These are phyloP conservation scores for Crocidura indochinensis DNA, from an alignment of 2,797 vertebrate species.

Conservation along the genomic window DNA sequence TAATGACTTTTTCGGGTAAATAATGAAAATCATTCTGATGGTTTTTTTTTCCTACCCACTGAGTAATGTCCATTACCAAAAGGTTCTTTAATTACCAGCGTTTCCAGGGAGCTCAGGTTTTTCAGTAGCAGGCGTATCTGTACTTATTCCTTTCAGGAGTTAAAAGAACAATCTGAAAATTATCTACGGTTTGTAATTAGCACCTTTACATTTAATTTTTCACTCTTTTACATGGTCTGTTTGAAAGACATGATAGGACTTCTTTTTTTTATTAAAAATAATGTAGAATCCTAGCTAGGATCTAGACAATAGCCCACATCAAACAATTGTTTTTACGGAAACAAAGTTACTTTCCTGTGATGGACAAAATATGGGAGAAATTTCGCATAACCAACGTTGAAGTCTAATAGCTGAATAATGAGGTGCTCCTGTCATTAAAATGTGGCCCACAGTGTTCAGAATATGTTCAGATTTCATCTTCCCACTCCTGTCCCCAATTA, in stretches of 20 bases:
- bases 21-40: slow-evolving; percentile 54
- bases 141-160: slow-evolving; percentile 81
- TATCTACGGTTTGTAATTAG: slow-evolving; percentile 74
- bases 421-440: slow-evolving; percentile 37
- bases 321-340: slow-evolving; percentile 16
- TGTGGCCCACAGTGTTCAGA: neutral
- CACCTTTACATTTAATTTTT: slow-evolving; percentile 72
- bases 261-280: neutral
- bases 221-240: slow-evolving; percentile 60
- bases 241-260: slow-evolving; percentile 69
- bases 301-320: slow-evolving; percentile 24
- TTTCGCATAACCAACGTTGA: slow-evolving; percentile 7
- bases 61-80: slow-evolving; percentile 72
- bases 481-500: neutral
- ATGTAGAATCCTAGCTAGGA: neutral
- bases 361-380: neutral
- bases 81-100: slow-evolving; percentile 70
- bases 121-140: slow-evolving; percentile 62
- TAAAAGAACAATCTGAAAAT: slow-evolving; percentile 82
- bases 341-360: slow-evolving; percentile 1
- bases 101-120: slow-evolving; percentile 59
- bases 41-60: slow-evolving; percentile 62
- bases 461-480: slow-evolving; percentile 35
- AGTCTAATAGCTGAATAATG: slow-evolving; percentile 49
- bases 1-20: slow-evolving; percentile 64